Percentiles rank a stretch among this genome's conserved stretches.
Evolutionary conservation across 2,113 vertebrate genomes (phyloP).

Genomic region (Pollachius pollachius): DNA sequence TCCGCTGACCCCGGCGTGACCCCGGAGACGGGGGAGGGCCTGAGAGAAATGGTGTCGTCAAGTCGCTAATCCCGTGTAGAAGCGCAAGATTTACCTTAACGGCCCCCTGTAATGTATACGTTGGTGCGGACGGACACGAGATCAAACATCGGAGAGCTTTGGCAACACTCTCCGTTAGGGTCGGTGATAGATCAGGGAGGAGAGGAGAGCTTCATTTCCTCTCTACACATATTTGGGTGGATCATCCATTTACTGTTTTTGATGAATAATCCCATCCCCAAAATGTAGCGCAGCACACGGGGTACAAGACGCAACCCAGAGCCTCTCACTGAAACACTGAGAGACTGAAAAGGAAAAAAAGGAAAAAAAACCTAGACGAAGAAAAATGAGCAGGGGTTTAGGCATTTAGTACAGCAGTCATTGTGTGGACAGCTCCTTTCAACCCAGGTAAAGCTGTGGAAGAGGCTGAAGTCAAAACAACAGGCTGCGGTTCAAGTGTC

Average conservation of each 20-base stretch:
- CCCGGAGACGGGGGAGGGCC: slow-evolving; percentile 61
- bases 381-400: background rate
- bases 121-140: slow-evolving; percentile 44
- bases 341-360: too few species aligned
- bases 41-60: slow-evolving; percentile 69
- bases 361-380: slow-evolving; percentile 8
- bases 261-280: slow-evolving; percentile 20
- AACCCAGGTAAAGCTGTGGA: slow-evolving; percentile 49
- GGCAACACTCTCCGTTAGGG: slow-evolving; percentile 35
- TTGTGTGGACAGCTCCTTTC: slow-evolving; percentile 60
- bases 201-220: slow-evolving; percentile 30
- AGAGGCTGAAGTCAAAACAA: slow-evolving; percentile 67
- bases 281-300: slow-evolving; percentile 5
- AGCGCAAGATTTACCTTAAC: slow-evolving; percentile 58
- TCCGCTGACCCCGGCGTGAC: slow-evolving; percentile 66
- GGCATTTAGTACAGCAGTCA: slow-evolving; percentile 35
- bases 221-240: background rate
- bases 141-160: slow-evolving; percentile 53
- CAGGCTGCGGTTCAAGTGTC: slow-evolving; percentile 64
- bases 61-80: slow-evolving; percentile 55
- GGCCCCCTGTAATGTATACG: slow-evolving; percentile 52
- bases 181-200: slow-evolving; percentile 26
- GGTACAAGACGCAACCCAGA: slow-evolving; percentile 39
- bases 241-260: slow-evolving; percentile 17
- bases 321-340: slow-evolving; percentile 18